phyloP scores from a whole-genome alignment of 2,888 invertebrate genomes.

The Epiblema foenella region DNA sequence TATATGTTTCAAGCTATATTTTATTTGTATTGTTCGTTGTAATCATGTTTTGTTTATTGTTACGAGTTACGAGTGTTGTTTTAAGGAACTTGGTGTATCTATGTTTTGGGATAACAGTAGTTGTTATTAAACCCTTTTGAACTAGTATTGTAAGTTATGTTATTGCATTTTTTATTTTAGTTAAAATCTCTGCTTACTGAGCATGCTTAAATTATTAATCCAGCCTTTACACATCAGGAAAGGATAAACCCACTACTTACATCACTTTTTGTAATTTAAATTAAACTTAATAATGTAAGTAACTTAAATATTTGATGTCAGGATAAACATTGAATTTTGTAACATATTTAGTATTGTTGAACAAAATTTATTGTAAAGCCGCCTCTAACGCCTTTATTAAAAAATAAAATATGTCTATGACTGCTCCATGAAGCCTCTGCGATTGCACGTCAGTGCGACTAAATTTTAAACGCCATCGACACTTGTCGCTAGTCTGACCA shows the following conservation, averaged over 20 bases:
- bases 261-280: background rate
- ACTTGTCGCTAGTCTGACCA: background rate
- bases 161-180: slow-evolving; percentile 31
- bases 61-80: slow-evolving; percentile 54
- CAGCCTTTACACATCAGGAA: slow-evolving; percentile 21
- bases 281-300: slow-evolving; percentile 2
- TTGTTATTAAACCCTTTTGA: slow-evolving; percentile 27
- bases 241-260: background rate
- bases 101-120: slow-evolving; percentile 38
- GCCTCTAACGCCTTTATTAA: background rate
- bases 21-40: slow-evolving; percentile 32
- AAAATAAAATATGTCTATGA: background rate
- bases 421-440: background rate
- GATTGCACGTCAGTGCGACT: background rate
- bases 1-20: slow-evolving; percentile 45
- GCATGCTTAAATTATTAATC: slow-evolving; percentile 49
- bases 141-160: slow-evolving; percentile 38
- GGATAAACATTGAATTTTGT: too few relatives aligned
- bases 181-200: slow-evolving; percentile 50
- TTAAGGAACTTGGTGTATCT: slow-evolving; percentile 48
- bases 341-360: slow-evolving; percentile 16
- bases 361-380: slow-evolving; percentile 14
- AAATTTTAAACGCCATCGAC: background rate
- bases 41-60: slow-evolving; percentile 54
- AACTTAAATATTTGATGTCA: background rate